Conservation (phyloP, 2,888 invertebrate species). For the Bruchidius siliquastri region DNA sequence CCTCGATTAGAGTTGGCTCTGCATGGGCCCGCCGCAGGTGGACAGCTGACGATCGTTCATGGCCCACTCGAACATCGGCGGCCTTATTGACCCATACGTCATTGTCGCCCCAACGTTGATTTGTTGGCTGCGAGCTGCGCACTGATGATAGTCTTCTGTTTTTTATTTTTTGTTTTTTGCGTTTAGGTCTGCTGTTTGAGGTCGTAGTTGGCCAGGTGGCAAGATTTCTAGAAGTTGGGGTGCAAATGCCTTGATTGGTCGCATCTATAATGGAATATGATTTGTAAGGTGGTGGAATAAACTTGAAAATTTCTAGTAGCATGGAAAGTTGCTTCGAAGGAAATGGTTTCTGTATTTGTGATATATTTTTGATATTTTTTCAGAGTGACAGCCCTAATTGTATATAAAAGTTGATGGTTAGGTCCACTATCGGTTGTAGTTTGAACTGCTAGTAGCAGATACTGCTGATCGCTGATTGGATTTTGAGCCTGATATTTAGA, state of each 20-base stretch:
- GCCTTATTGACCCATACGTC: slow-evolving; percentile 46
- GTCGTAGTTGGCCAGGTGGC: background rate
- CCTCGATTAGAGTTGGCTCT: slow-evolving; percentile 44
- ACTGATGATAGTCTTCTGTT: background rate
- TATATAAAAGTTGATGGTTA: no score
- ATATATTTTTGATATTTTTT: no score
- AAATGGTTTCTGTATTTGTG: no score
- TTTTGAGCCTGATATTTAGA: no score
- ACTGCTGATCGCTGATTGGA: no score
- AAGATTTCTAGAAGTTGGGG: background rate
- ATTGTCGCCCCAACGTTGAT: slow-evolving; percentile 30
- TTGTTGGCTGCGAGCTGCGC: background rate
- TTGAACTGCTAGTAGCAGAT: no score
- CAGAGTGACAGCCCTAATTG: no score
- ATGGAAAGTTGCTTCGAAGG: no score
- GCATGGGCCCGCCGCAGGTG: slow-evolving; percentile 41
- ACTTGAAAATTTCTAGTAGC: no score
- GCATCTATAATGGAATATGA: no score
- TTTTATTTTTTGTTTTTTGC: background rate
- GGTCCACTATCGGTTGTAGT: no score
- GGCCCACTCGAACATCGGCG: slow-evolving; percentile 45
- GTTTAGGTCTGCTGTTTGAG: background rate
- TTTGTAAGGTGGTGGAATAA: no score
- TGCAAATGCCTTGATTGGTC: background rate
- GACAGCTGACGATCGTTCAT: slow-evolving; percentile 47